Evolutionary conservation across 2,797 vertebrate genomes (phyloP).

Genomic region (Zalophus californianus): DNA sequence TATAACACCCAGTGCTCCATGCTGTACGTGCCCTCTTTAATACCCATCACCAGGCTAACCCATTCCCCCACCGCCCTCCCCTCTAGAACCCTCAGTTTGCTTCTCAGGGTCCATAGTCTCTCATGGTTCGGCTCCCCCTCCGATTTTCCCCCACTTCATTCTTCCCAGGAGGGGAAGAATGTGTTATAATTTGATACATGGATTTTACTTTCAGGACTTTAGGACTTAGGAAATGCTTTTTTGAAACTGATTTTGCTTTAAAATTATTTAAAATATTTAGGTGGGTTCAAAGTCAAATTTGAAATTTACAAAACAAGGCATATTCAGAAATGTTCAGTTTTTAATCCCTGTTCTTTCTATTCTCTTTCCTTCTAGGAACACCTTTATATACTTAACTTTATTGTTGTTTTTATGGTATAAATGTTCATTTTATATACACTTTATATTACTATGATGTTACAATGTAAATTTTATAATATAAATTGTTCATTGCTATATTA

Average conservation of each 20-base stretch:
- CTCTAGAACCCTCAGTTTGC: too few species aligned
- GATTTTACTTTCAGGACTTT: not conserved
- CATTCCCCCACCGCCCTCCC: too few species aligned
- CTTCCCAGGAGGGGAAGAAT: too few species aligned
- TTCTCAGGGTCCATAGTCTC: too few species aligned
- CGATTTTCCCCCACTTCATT: too few species aligned
- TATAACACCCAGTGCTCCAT: too few species aligned
- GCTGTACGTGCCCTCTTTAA: too few species aligned
- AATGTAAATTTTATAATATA: not conserved
- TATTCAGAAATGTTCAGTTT: not conserved
- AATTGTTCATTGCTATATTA: not conserved
- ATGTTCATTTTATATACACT: not conserved
- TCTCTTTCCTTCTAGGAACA: not conserved
- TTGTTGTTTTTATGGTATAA: not conserved
- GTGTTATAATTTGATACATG: not conserved
- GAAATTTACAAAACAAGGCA: not conserved
- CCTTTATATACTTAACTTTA: slow-evolving; percentile 12
- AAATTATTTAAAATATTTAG: not conserved
- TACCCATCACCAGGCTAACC: too few species aligned
- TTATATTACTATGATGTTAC: not conserved
- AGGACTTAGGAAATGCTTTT: not conserved
- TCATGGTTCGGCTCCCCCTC: too few species aligned
- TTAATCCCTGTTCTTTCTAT: not conserved
- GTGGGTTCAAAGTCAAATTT: not conserved
- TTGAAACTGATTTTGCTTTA: slow-evolving; percentile 16